A percentile compares a stretch with the other conserved stretches of the same genome.
Evolutionary conservation across 2,113 vertebrate genomes (phyloP).

Genomic region (Prolemur simus): DNA sequence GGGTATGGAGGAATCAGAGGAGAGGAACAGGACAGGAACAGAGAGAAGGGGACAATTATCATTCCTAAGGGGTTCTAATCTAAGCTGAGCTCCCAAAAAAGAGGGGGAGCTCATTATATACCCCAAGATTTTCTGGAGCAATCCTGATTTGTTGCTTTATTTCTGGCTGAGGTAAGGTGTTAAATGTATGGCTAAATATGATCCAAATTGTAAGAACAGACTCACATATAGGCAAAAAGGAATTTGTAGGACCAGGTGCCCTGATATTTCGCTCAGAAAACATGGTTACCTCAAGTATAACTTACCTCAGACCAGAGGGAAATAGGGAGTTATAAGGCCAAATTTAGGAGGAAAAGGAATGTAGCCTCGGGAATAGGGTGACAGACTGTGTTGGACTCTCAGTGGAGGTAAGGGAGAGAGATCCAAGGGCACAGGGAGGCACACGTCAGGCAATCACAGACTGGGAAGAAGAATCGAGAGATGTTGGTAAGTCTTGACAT

Average conservation of each 20-base stretch:
- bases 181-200: background rate
- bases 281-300: background rate
- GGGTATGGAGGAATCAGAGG: constrained; percentile 14
- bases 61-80: background rate
- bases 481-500: background rate
- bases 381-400: background rate
- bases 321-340: background rate
- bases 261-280: constrained; percentile 42
- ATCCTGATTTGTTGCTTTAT: background rate
- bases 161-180: background rate
- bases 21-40: background rate
- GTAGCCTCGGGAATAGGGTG: background rate
- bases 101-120: background rate
- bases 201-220: background rate
- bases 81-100: background rate
- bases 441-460: background rate
- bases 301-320: background rate
- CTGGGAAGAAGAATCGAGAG: background rate
- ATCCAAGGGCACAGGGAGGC: background rate
- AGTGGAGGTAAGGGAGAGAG: background rate
- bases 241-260: background rate
- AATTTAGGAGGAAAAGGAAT: constrained; percentile 19
- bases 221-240: background rate
- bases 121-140: background rate
- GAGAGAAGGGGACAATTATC: background rate